These are phyloP conservation scores for Meloidogyne hapla DNA, from an alignment of 1,140 invertebrate species.

Conservation along the genomic window DNA sequence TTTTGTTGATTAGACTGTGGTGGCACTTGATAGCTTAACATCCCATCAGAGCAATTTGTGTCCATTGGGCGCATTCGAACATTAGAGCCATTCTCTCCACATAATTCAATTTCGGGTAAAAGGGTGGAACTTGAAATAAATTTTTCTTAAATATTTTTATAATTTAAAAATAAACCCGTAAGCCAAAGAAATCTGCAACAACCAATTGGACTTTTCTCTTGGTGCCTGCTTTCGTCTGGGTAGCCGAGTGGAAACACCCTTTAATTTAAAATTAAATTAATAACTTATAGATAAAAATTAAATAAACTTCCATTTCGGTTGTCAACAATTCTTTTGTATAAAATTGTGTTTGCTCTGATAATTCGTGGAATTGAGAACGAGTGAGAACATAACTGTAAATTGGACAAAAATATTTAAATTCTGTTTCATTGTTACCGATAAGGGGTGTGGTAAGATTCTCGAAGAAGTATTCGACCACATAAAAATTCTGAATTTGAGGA, in stretches of 20 bases:
- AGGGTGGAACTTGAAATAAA: constrained; percentile 25
- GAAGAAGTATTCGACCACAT: constrained; percentile 32
- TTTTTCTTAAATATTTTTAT: not conserved
- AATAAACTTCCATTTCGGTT: constrained; percentile 32
- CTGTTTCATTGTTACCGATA: constrained; percentile 40
- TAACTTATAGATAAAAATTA: not conserved
- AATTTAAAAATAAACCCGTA: constrained; percentile 13
- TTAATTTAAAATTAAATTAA: not conserved
- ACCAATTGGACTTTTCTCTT: constrained; percentile 31
- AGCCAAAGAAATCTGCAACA: constrained; percentile 36
- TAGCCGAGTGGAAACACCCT: constrained; percentile 44
- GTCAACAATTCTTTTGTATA: constrained; percentile 36
- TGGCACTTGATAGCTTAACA: constrained; percentile 38
- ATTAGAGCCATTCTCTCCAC: constrained; percentile 28
- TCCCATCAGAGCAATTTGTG: constrained; percentile 37
- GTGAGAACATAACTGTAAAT: constrained; percentile 8
- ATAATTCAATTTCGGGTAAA: constrained; percentile 40
- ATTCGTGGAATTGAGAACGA: constrained; percentile 24
- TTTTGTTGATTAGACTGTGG: not conserved
- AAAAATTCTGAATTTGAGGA: constrained; percentile 29
- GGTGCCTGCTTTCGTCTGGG: constrained; percentile 39
- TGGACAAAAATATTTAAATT: not conserved
- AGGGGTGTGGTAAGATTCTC: constrained; percentile 43
- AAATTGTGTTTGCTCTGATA: not conserved
- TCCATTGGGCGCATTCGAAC: constrained; percentile 34